Base-by-base conservation (phyloP, 2,888 invertebrate genomes). In the Stramonita haemastoma region DNA sequence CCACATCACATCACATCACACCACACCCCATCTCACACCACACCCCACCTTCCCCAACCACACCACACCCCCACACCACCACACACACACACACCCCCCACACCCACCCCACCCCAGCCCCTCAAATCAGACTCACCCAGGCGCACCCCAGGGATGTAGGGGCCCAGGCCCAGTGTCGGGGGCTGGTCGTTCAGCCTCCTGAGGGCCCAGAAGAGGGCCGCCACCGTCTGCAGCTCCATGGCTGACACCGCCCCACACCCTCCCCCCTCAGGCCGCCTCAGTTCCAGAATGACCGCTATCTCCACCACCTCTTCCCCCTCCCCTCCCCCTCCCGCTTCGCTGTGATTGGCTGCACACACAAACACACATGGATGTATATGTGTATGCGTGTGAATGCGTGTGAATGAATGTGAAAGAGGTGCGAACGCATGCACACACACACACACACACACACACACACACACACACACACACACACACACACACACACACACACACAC, bases 121-220 rank as follows among this genome's bases (percentile, higher is more conserved):
- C 66, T 13, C 2, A 66, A 17, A 2, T 46, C 46, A 5, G 73
- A 29, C 86, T 34, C 17, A 91, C 91, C 91, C 46, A 91, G 77
- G 17, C 46, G 77, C 60, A 91, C 66, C 11, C 91, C 91, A 1
- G 91, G 91, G 1, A 91, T 90, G 84, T 88, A 91, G 22, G 90
- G 29, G 22, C 36, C 66, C 5, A 73, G 77, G 29, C 17, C 36
- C 17, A 57, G 70, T 13, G 0, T 26, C 26, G 36, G 34, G 0
- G 26, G 11, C 29, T 88, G 83, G 11, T 84, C 88, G 60, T 88
- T 88, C 17, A 88, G 88, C n/a, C 81, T 66, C 22, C 56, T 17
- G 17, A 84, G 70, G 5, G 88, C 88, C 88, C 88, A 88, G n/a
- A 88, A 34, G 32, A 88, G 56, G 29, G 88, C 88, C 0, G 88